phyloP scores from a whole-genome alignment of 2,888 invertebrate genomes.

The Oxytorus armatus region DNA sequence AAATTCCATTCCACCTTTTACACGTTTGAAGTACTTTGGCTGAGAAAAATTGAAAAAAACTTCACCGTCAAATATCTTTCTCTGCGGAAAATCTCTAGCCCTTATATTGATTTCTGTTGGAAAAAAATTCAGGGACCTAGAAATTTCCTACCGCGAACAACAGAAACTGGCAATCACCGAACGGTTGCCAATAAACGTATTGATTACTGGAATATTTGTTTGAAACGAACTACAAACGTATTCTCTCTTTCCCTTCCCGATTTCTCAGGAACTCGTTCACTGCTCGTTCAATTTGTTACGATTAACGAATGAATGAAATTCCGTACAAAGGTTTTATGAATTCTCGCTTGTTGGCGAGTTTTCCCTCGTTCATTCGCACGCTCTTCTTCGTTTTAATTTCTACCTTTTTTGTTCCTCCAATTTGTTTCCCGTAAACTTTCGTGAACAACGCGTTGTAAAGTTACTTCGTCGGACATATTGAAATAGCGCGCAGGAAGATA shows the following conservation, averaged over 20 bases:
- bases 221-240: background rate
- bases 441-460: conserved; percentile 5
- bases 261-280: conserved; percentile 22
- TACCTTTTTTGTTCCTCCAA: conserved; percentile 35
- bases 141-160: no score
- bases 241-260: background rate
- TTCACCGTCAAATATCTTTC: no score
- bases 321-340: conserved; percentile 47
- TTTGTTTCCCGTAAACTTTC: conserved; percentile 34
- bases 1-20: no score
- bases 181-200: background rate
- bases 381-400: conserved; percentile 1
- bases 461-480: conserved; percentile 23
- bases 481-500: conserved; percentile 4
- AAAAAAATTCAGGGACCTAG: no score
- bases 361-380: conserved; percentile 16
- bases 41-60: no score
- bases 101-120: no score
- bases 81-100: no score
- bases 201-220: background rate
- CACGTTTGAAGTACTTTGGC: no score
- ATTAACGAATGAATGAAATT: conserved; percentile 55
- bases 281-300: conserved; percentile 58
- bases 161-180: background rate
- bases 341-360: conserved; percentile 34